Conservation (phyloP, 2,797 vertebrate genomes). For the Schizopygopsis pylzovi region DNA sequence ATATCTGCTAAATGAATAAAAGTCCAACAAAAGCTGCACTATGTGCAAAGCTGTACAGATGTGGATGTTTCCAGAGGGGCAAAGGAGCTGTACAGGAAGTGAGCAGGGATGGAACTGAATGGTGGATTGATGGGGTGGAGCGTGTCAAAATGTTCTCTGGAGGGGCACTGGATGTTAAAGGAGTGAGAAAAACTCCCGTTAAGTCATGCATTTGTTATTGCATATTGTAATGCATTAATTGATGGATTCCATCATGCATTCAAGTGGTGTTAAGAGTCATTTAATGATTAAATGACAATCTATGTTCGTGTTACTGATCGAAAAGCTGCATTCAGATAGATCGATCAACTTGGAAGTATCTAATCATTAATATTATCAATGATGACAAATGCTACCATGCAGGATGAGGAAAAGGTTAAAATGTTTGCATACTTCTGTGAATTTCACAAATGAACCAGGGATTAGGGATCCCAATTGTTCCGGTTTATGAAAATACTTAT, state of each 20-base stretch:
- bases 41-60: constrained; percentile 64
- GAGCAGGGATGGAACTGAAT: constrained; percentile 61
- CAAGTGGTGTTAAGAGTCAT: constrained; percentile 6
- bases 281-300: constrained; percentile 14
- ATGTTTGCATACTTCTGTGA: not conserved
- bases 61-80: constrained; percentile 79
- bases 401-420: not conserved
- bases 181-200: constrained; percentile 14
- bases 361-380: not conserved
- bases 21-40: constrained; percentile 68
- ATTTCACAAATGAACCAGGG: not conserved
- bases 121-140: constrained; percentile 61
- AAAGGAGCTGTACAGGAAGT: constrained; percentile 64
- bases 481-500: not conserved
- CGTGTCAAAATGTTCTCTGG: constrained; percentile 74
- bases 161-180: constrained; percentile 40
- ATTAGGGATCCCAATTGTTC: not conserved
- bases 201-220: constrained; percentile 35
- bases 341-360: not conserved
- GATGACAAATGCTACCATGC: not conserved
- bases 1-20: constrained; percentile 64
- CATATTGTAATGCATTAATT: not conserved
- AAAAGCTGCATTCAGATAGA: not conserved
- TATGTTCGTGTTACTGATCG: not conserved
- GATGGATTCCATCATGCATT: constrained; percentile 13